Percentiles rank a stretch among this genome's conserved stretches.
Evolutionary conservation across 2,888 invertebrate genomes (phyloP).

Genomic region (Agonopterix arenella): DNA sequence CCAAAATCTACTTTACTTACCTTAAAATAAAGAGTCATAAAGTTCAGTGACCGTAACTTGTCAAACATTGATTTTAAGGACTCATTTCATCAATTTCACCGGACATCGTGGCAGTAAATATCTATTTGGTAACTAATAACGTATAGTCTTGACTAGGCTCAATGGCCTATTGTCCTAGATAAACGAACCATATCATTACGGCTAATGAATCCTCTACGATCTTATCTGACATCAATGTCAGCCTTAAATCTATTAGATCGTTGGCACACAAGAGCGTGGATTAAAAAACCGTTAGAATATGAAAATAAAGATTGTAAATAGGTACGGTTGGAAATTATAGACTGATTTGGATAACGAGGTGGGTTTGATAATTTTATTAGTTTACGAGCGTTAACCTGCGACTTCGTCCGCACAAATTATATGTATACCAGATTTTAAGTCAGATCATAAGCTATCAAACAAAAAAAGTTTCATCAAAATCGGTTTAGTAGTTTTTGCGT

Average conservation of each 20-base stretch:
- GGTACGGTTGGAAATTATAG: too few species aligned
- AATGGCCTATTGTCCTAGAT: slow-evolving; percentile 67
- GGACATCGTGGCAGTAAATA: slow-evolving; percentile 37
- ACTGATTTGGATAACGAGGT: too few species aligned
- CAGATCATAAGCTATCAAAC: too few species aligned
- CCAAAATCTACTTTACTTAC: too few species aligned
- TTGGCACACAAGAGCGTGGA: slow-evolving; percentile 19
- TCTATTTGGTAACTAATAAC: slow-evolving; percentile 35
- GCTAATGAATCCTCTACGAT: slow-evolving; percentile 63
- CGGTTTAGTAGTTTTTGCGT: too few species aligned
- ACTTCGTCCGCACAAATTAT: too few species aligned
- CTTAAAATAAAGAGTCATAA: slow-evolving; percentile 17
- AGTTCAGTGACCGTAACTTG: slow-evolving; percentile 23
- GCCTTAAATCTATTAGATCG: slow-evolving; percentile 54
- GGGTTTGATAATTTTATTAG: too few species aligned
- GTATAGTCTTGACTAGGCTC: slow-evolving; percentile 41
- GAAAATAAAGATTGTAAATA: too few species aligned
- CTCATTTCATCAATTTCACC: slow-evolving; percentile 43
- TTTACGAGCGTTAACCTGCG: too few species aligned
- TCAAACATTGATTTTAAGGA: slow-evolving; percentile 20
- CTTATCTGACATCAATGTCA: slow-evolving; percentile 66
- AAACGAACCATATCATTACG: slow-evolving; percentile 72
- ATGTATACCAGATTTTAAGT: too few species aligned
- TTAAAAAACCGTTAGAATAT: too few species aligned
- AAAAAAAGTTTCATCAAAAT: too few species aligned